Percentiles rank a stretch among this genome's conserved stretches.
phyloP scores from a whole-genome alignment of 2,113 vertebrate species.

The Chelonoidis abingdonii region DNA sequence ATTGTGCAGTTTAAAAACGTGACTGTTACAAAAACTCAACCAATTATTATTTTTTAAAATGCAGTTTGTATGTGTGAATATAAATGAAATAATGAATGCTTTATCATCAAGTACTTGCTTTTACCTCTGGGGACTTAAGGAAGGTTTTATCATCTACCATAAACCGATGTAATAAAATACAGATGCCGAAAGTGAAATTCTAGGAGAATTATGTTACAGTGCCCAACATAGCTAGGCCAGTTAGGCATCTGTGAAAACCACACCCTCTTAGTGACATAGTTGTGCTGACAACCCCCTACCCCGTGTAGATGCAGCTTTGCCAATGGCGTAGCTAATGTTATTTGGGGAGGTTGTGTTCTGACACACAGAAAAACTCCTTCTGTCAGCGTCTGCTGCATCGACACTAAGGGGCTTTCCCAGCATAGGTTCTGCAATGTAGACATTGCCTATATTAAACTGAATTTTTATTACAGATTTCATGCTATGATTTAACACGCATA shows the following conservation, averaged over 20 bases:
- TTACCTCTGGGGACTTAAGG: not conserved
- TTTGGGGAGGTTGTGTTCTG: not conserved
- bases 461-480: too few species aligned
- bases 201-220: not conserved
- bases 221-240: not conserved
- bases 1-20: not conserved
- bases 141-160: not conserved
- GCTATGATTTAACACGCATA: too few species aligned
- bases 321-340: not conserved
- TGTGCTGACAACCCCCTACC: too few species aligned
- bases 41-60: not conserved
- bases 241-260: not conserved
- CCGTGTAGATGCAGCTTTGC: too few species aligned
- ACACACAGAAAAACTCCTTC: not conserved
- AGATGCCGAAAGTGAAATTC: not conserved
- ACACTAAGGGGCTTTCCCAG: too few species aligned
- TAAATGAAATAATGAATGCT: not conserved
- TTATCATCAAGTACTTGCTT: not conserved
- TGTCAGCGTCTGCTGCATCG: too few species aligned
- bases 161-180: not conserved
- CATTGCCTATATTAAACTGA: too few species aligned
- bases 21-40: not conserved
- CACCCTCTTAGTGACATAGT: too few species aligned
- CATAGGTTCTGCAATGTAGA: too few species aligned
- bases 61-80: not conserved